phyloP scores from a whole-genome alignment of 2,797 vertebrate genomes.

The Coendou prehensilis region DNA sequence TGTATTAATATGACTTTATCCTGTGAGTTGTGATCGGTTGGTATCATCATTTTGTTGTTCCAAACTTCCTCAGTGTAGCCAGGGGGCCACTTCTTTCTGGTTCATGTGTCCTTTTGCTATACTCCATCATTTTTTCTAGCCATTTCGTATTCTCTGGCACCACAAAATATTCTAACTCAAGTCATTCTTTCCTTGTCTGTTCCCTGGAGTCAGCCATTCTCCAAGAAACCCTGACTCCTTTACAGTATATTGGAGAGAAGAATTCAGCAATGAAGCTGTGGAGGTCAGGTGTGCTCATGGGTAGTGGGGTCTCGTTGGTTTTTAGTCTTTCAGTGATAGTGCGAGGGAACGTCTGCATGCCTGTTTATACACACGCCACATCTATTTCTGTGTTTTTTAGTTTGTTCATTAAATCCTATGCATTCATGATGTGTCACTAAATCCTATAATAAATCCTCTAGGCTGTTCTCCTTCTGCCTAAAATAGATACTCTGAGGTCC shows the following conservation, averaged over 20 bases:
- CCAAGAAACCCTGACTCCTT: not conserved
- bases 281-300: not conserved
- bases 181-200: not conserved
- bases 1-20: not conserved
- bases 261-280: not conserved
- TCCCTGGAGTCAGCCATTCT: not conserved
- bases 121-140: not conserved
- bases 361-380: not conserved
- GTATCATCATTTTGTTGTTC: not conserved
- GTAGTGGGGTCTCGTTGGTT: not conserved
- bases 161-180: not conserved
- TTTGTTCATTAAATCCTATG: not conserved
- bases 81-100: not conserved
- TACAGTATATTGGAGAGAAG: not conserved
- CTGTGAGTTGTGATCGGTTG: not conserved
- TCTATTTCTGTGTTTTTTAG: not conserved
- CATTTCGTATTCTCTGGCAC: not conserved
- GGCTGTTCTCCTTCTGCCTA: not conserved
- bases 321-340: not conserved
- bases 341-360: not conserved
- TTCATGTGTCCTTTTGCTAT: not conserved
- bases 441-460: not conserved
- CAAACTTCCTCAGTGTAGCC: not conserved
- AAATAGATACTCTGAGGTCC: conserved; percentile 77
- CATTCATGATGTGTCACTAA: not conserved